phyloP scores from a whole-genome alignment of 2,797 vertebrate genomes.

The Oreochromis grahami region DNA sequence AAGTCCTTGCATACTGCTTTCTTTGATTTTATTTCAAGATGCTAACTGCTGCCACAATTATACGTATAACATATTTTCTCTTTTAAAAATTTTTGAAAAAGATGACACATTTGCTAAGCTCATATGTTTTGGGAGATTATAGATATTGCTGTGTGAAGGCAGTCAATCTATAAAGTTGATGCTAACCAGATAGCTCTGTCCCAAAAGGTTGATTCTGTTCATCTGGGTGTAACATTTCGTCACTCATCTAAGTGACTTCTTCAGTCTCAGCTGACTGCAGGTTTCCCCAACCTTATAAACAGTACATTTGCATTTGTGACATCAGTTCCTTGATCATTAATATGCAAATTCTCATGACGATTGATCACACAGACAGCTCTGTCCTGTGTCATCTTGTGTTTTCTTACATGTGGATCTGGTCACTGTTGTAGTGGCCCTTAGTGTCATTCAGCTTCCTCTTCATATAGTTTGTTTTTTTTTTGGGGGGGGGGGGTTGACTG shows the following conservation, averaged over 20 bases:
- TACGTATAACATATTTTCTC: accelerated
- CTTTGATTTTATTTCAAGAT: accelerated
- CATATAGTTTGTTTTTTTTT: accelerated
- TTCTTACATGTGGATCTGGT: neutral
- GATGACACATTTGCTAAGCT: neutral
- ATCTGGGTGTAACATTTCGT: neutral
- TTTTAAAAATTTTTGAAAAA: neutral
- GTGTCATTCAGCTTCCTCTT: neutral
- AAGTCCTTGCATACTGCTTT: neutral
- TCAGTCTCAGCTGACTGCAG: neutral
- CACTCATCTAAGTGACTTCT: neutral
- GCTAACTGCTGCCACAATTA: neutral
- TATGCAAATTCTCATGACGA: neutral
- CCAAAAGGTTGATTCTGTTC: neutral
- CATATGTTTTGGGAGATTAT: neutral
- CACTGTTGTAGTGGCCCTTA: neutral
- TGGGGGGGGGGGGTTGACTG: too few relatives aligned
- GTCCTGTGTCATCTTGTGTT: neutral
- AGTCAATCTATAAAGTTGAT: neutral
- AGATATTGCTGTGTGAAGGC: neutral
- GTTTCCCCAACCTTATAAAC: neutral
- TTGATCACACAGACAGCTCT: neutral
- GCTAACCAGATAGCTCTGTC: neutral
- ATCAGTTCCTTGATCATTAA: neutral
- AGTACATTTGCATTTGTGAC: neutral